A percentile compares a stretch with the other conserved stretches of the same genome.
phyloP scores from a whole-genome alignment of 2,113 vertebrate species.

The Stomatorhinus ivindoensis region DNA sequence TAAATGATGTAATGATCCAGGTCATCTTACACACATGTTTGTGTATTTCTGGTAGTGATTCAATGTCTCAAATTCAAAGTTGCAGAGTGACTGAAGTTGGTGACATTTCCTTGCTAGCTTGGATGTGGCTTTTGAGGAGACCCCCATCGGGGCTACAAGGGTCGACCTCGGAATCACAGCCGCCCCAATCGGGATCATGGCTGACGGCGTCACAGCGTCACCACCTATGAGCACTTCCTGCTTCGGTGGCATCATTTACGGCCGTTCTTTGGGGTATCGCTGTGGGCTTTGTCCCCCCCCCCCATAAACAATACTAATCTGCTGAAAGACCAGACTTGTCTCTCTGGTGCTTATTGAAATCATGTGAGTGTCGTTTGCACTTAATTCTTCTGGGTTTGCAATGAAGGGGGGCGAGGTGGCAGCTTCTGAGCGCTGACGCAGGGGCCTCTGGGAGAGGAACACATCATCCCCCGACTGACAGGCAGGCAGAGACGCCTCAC shows the following conservation, averaged over 20 bases:
- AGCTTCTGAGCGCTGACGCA: constrained; percentile 62
- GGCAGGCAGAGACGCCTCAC: constrained; percentile 54
- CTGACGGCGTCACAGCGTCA: constrained; percentile 57
- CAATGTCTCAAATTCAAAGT: neutral
- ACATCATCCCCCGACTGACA: constrained; percentile 55
- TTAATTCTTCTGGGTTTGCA: constrained; percentile 58
- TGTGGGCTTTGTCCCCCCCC: constrained; percentile 29
- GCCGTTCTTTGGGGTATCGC: constrained; percentile 33
- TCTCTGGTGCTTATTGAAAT: constrained; percentile 58
- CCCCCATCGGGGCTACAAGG: constrained; percentile 16
- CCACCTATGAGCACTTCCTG: constrained; percentile 37
- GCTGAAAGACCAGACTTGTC: constrained; percentile 61
- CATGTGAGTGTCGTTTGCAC: constrained; percentile 63
- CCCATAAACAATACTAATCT: constrained; percentile 57
- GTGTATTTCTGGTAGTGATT: neutral
- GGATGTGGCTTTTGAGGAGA: neutral
- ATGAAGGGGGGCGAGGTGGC: constrained; percentile 54
- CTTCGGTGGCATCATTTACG: constrained; percentile 49
- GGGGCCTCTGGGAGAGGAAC: constrained; percentile 62
- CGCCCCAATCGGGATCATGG: constrained; percentile 41
- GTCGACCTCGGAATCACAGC: constrained; percentile 43
- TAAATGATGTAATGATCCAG: neutral
- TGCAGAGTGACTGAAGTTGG: neutral
- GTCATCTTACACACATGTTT: neutral
- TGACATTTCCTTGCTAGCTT: neutral